Evolutionary conservation across 2,113 vertebrate genomes (phyloP), one percentile per base, ranked within the genome.

Genomic region (Indicator indicator): DNA sequence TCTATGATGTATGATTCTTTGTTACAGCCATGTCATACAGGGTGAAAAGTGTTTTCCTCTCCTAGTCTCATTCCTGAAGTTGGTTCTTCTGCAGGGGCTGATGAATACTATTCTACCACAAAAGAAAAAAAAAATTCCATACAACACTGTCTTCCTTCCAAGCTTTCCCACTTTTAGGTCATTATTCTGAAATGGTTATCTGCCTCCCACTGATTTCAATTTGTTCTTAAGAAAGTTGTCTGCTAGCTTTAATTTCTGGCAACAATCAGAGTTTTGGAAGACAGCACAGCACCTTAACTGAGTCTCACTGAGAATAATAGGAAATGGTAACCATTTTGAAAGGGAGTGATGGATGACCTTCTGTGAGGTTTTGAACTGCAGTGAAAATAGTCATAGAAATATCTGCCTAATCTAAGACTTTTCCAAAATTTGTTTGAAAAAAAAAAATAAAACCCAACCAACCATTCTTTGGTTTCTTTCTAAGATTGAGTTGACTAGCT

Each of bases 141-240:
- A 30, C 1, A 56, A 11, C 32, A 64, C 27, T 65, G 13, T 52
- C 18, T 79, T 65, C 40, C 91, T 86, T 83, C 46, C 80, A 70
- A 91, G 44, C 52, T 74, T 68, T 33, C 27, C 60, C 80, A 9
- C 16, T 63, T 91, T 30, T 54, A 77, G 42, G 27, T 83, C 33
- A 80, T 91, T 86, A 73, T 86, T 77, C 72, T 83, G 46, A 63
- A 72, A 86, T 63, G 8, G 68, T 63, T 93, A 88, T 94, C 76
- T 88, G 48, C 32, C 73, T 44, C 76, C 38, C 33, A 64, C 86
- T 95, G 80, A 86, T 92, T 95, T 93, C 69, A 90, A 83, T 95
- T 93, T 94, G 21, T 80, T 96, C 46, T 67, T 64, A 74, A 86
- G 83, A 77, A 96, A 93, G 20, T 82, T 48, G 32, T 80, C 73